Conservation (phyloP, 1,140 invertebrate genomes). For the Drosophila lacteicornis region DNA sequence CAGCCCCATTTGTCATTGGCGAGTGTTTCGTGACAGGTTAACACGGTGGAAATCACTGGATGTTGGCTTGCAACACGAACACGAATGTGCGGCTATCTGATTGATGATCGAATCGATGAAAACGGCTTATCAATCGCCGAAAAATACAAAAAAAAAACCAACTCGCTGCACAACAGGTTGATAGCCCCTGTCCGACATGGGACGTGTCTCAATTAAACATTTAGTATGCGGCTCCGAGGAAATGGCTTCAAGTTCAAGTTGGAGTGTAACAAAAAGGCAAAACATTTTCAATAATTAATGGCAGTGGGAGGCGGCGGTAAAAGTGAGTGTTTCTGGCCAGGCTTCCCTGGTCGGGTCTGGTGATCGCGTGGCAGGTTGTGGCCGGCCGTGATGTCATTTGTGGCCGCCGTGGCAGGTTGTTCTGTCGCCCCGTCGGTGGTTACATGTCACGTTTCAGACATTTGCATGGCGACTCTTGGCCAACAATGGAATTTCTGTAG, state of each 20-base stretch:
- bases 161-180: slow-evolving; percentile 59
- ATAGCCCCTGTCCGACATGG: slow-evolving; percentile 38
- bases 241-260: slow-evolving; percentile 79
- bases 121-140: slow-evolving; percentile 41
- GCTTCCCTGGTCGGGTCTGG: not conserved
- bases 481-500: slow-evolving; percentile 64
- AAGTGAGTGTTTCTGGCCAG: slow-evolving; percentile 33
- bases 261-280: slow-evolving; percentile 56
- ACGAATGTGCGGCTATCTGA: slow-evolving; percentile 36
- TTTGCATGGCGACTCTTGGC: slow-evolving; percentile 61
- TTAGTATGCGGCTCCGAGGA: slow-evolving; percentile 45
- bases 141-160: slow-evolving; percentile 33
- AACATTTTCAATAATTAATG: slow-evolving; percentile 55
- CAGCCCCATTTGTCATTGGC: slow-evolving; percentile 40
- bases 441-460: slow-evolving; percentile 75
- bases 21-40: slow-evolving; percentile 42
- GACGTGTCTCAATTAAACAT: slow-evolving; percentile 66
- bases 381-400: slow-evolving; percentile 46
- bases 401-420: slow-evolving; percentile 32
- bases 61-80: slow-evolving; percentile 27
- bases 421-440: slow-evolving; percentile 36
- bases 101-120: slow-evolving; percentile 54
- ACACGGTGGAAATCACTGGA: slow-evolving; percentile 35
- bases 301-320: slow-evolving; percentile 40
- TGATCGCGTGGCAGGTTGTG: slow-evolving; percentile 42